Percentiles rank a stretch among this genome's conserved stretches.
Conservation (phyloP, 2,888 invertebrate species). For the Xylocampa areola region DNA sequence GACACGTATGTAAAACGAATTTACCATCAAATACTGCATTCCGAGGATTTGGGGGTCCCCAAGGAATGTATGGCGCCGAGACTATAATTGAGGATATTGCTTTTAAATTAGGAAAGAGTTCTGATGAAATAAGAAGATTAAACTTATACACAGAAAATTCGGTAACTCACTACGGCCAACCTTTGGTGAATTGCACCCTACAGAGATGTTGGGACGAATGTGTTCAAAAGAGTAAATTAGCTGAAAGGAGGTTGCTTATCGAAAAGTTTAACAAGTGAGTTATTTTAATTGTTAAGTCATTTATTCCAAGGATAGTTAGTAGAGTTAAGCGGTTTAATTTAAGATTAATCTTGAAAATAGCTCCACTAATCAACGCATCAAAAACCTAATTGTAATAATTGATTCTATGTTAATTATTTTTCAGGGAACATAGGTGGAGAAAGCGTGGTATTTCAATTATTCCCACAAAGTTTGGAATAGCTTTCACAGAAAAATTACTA, state of each 20-base stretch:
- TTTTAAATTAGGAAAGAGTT: slow-evolving; percentile 91
- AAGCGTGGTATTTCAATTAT: slow-evolving; percentile 95
- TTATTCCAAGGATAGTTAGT: too few relatives aligned
- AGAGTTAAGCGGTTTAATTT: too few relatives aligned
- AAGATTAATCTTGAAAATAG: too few relatives aligned
- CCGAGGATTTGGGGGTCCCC: slow-evolving; percentile 97
- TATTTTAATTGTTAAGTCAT: slow-evolving; percentile 21
- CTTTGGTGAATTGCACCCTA: slow-evolving; percentile 93
- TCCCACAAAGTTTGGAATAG: slow-evolving; percentile 96
- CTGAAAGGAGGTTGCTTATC: slow-evolving; percentile 89
- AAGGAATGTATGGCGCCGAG: slow-evolving; percentile 96
- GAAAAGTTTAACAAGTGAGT: slow-evolving; percentile 93
- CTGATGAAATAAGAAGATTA: slow-evolving; percentile 91
- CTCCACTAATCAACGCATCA: too few relatives aligned
- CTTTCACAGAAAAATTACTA: slow-evolving; percentile 93
- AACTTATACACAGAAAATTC: slow-evolving; percentile 96
- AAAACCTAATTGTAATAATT: too few relatives aligned
- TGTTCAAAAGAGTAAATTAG: slow-evolving; percentile 91
- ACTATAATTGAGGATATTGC: slow-evolving; percentile 94
- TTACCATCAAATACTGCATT: slow-evolving; percentile 98
- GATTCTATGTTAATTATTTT: too few relatives aligned
- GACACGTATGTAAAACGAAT: slow-evolving; percentile 96
- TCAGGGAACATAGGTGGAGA: slow-evolving; percentile 94
- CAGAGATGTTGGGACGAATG: slow-evolving; percentile 95
- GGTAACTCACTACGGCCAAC: slow-evolving; percentile 94